Evolutionary conservation across 2,888 invertebrate genomes (phyloP), one percentile per base, ranked within the genome.

Genomic region (Parthenolecanium corni): DNA sequence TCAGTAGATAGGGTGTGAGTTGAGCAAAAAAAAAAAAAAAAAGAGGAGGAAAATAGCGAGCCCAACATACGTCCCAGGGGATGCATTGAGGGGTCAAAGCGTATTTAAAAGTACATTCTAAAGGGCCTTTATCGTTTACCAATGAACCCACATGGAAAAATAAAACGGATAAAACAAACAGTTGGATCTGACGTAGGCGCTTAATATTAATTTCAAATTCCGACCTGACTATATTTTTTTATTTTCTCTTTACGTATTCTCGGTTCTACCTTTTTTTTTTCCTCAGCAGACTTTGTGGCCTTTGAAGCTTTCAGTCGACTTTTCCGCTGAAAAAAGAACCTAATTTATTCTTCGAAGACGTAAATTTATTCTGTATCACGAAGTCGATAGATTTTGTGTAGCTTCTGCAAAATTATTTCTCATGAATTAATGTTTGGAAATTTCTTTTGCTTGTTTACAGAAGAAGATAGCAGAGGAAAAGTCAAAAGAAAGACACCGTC

Each of bases 131-230:
- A 61, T 61, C 61, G 61, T 61, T 61, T 61, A 49, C 49, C 61
- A 61, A 61, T 61, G 51, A 61, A 61, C 61, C 61, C 61, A 49
- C 49, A 61, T 49, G 61, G 61, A 61, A 61, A 61, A 61, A 61
- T 61, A 61, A 61, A 61, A 61, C 61, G 61, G 61, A 61, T 61
- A 61, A 61, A 61, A 61, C 61, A 61, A 61, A 61, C 61, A 61
- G 61, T 61, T 61, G 49, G 47, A 49, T 61, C 61, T 49, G 61
- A 61, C 61, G 61, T 61, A 36, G 61, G 61, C 61, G 61, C 61
- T 61, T 61, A 61, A 61, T 61, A 61, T 61, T 61, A 61, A 61
- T 61, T 61, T 61, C 49, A 61, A 61, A 61, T 61, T 61, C 61
- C 38, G 51, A 61, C 47, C 61, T 21, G 61, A 51, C 61, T 61